Base-by-base conservation (phyloP, 2,797 vertebrate species). In the Acanthurus lineatus region DNA sequence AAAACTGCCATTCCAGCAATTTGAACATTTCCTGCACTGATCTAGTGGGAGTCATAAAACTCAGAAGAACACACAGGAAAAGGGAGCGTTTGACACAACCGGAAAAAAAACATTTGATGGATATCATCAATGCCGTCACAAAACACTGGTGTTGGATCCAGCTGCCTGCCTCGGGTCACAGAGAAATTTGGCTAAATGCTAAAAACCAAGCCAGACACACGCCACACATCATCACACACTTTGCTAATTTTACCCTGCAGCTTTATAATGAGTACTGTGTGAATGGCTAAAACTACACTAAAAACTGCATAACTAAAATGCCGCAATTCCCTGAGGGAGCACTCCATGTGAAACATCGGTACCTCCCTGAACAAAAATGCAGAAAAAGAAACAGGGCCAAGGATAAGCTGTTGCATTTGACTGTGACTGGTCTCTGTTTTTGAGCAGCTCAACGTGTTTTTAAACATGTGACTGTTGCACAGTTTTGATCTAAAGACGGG, bases 1-100 rank as follows among this genome's bases (percentile, higher is more conserved):
- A 49, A 65, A 57, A 54, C 6, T 6, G 35, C 73, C 57, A 35
- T 35, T 25, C 5, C 22, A 54, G 58, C 66, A 62, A 32, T 53
- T 90, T 32, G 20, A 82, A 87, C 85, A 91, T 92, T 95, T 95
- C 94, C 88, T 94, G 91, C 85, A 90, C 73, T 93, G 61, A 77
- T 53, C 45, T 64, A 76, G 63, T 42, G 49, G 12, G 38, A 68
- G 63, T 57, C 49, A 57, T 66, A 44, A 51, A 72, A 95, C 28
- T 32, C 28, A 32, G 28, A 93, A 93, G 87, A 93, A 87, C 88
- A 77, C 68, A 87, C 88, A 93, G 93, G 92, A 32, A 96, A 96
- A 94, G 84, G 59, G 42, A 73, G 73, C 72, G 56, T n/a, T 70
- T 79, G 85, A 88, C 89, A 84, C 77, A 81, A 20, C 40, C 19